Evolutionary conservation across 2,888 invertebrate species (phyloP), one percentile per base, ranked within the genome.

Genomic region (Pseudoips prasinana): DNA sequence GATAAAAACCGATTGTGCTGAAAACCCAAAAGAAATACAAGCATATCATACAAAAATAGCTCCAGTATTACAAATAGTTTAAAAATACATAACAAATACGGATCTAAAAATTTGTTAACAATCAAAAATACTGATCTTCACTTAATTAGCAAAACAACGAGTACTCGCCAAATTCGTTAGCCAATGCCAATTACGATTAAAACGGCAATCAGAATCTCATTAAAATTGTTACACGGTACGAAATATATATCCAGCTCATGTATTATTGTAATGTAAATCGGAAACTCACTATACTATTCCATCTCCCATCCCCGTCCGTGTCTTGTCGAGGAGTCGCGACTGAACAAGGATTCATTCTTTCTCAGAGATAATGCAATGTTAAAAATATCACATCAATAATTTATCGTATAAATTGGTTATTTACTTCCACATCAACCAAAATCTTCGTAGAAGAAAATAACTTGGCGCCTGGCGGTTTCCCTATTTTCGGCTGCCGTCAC

Each of bases 1-100:
- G 92, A 91, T 35, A 96, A 89, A 80, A 96, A 97, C 58, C 95
- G 90, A 61, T 95, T 93, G 74, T 97, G 97, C 96, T 96, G 83
- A 42, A 90, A 91, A 64, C 50, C 44, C 48, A 32, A 44, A 28
- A 14, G 3, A 2, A 14, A 14, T 14, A 14, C 5, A 14, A 3
- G 14, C 2, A 14, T 3, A 14, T 14, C 14, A 14, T 5, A n/a
- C n/a, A n/a, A n/a, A n/a, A n/a, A n/a, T n/a, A n/a, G n/a, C n/a
- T n/a, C n/a, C n/a, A n/a, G n/a, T n/a, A n/a, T n/a, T n/a, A n/a
- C n/a, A n/a, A n/a, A n/a, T n/a, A n/a, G n/a, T n/a, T n/a, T n/a
- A 14, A 14, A 14, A 14, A 14, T 14, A 14, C 14, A 14, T 14
- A 14, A 14, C 2, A 14, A 14, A 14, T 14, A n/a, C n/a, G n/a